A percentile compares a stretch with the other conserved stretches of the same genome.
These are phyloP conservation scores for Acanthosepion lycidas DNA, from an alignment of 2,888 invertebrate species.

Conservation along the genomic window DNA sequence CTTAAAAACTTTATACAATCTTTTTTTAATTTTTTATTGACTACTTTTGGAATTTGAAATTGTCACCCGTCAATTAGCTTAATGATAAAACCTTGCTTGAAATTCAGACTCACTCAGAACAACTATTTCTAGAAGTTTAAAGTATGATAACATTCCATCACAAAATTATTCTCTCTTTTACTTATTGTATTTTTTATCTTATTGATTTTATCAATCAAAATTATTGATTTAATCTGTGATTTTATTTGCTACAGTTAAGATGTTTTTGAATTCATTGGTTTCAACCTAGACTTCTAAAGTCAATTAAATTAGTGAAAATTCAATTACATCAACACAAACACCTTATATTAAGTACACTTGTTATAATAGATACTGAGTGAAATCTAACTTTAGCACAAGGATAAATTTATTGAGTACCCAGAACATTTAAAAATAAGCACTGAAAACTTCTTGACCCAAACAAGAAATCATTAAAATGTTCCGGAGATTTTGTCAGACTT, in stretches of 20 bases:
- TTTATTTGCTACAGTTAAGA: constrained; percentile 4
- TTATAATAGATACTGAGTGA: not conserved
- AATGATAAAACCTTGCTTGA: not conserved
- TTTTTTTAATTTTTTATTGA: not conserved
- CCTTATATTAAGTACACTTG: not conserved
- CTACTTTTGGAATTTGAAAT: not conserved
- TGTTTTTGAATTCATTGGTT: constrained; percentile 1
- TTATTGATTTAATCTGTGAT: constrained; percentile 20
- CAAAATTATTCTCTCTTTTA: not conserved
- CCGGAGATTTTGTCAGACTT: no score
- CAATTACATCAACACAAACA: not conserved
- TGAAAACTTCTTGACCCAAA: no score
- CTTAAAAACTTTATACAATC: not conserved
- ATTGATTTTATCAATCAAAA: not conserved
- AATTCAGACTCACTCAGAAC: not conserved
- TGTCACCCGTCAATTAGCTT: not conserved
- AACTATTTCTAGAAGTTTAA: not conserved
- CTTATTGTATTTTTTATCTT: not conserved
- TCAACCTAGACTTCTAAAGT: not conserved
- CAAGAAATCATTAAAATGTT: no score
- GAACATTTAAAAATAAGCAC: not conserved
- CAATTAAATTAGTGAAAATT: not conserved
- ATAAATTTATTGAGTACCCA: not conserved
- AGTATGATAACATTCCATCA: not conserved
- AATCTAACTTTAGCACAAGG: not conserved